Evolutionary conservation across 2,113 vertebrate genomes (phyloP).

Genomic region (Eolophus roseicapilla): DNA sequence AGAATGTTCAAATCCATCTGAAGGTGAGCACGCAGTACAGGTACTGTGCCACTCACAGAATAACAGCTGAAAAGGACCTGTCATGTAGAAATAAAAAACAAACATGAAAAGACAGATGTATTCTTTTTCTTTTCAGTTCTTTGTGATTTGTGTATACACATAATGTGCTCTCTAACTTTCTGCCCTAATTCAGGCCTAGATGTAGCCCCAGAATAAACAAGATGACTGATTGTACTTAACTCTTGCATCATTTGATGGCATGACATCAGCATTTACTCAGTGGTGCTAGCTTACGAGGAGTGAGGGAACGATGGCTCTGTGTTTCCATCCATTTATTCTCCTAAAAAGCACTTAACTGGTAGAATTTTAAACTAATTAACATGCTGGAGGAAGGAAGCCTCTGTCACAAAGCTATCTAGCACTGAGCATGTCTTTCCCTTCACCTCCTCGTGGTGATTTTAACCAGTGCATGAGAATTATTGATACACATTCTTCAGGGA

Average conservation of each 20-base stretch:
- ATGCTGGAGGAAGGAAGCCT: background rate
- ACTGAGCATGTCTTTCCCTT: background rate
- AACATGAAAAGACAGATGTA: background rate
- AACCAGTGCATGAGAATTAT: accelerated
- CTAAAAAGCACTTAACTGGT: background rate
- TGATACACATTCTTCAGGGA: background rate
- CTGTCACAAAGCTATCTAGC: background rate
- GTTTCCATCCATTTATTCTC: background rate
- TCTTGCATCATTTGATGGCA: background rate
- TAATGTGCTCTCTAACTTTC: background rate
- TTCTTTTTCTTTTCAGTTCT: background rate
- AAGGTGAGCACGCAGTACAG: background rate
- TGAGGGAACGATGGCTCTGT: background rate
- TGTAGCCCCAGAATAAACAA: background rate
- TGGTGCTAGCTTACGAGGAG: background rate
- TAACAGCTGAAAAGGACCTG: background rate
- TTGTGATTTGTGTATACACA: background rate
- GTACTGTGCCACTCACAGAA: background rate
- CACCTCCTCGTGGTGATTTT: background rate
- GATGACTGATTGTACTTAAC: background rate
- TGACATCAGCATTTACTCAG: background rate
- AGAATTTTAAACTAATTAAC: background rate
- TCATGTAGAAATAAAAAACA: background rate
- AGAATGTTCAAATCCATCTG: background rate
- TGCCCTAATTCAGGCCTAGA: background rate